Evolutionary conservation across 2,797 vertebrate genomes (phyloP).

Genomic region (Channallabes apus): DNA sequence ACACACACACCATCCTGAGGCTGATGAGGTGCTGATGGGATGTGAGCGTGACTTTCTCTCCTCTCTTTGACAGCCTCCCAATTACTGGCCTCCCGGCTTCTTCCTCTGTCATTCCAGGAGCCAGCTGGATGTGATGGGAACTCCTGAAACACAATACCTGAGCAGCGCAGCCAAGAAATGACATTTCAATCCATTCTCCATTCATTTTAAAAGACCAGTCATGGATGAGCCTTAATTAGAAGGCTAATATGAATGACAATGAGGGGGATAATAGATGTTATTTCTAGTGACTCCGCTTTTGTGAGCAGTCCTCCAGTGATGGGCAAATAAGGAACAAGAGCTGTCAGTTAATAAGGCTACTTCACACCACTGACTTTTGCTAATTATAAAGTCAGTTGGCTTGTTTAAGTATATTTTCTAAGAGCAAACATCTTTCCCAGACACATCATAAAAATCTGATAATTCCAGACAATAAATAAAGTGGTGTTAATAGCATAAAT

Average conservation of each 20-base stretch:
- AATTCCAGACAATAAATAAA: not conserved
- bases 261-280: slow-evolving; percentile 33
- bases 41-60: slow-evolving; percentile 57
- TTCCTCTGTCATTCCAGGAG: slow-evolving; percentile 52
- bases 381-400: slow-evolving; percentile 18
- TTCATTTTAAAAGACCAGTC: slow-evolving; percentile 36
- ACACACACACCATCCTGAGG: slow-evolving; percentile 32
- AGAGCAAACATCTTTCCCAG: not conserved
- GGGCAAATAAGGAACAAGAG: slow-evolving; percentile 19
- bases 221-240: slow-evolving; percentile 32
- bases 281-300: slow-evolving; percentile 16
- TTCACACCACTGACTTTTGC: not conserved
- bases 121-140: slow-evolving; percentile 52
- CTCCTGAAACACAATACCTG: slow-evolving; percentile 51
- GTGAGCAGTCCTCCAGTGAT: not conserved
- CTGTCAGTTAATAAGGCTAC: slow-evolving; percentile 30
- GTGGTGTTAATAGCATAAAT: not conserved
- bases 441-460: not conserved
- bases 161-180: slow-evolving; percentile 33
- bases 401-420: slow-evolving; percentile 5
- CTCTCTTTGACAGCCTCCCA: slow-evolving; percentile 58
- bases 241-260: slow-evolving; percentile 26
- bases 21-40: slow-evolving; percentile 58
- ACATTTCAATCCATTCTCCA: slow-evolving; percentile 50
- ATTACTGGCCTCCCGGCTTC: slow-evolving; percentile 60